Evolutionary conservation across 2,888 invertebrate species (phyloP), one percentile per base, ranked within the genome.

Genomic region (Agrypnus murinus): DNA sequence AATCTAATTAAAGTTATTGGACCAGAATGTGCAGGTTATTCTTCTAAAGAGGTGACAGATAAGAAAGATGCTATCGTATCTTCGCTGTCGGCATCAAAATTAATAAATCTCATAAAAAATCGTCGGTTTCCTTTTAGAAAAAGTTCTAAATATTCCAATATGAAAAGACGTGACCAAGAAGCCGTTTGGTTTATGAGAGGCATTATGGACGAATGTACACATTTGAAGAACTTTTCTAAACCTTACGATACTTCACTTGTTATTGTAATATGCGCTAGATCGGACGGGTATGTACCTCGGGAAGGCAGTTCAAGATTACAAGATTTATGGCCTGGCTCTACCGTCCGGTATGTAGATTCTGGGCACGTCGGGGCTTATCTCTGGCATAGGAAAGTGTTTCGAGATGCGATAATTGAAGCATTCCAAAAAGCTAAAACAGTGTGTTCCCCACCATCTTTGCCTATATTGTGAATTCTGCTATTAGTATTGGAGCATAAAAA

Each of bases 201-300:
- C 0, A 92, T 99, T 77, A 99, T 99, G 99, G 99, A 99, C 82
- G 97, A 99, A 85, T 99, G 97, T 84, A 99, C 99, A 0, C 98
- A 98, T 86, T 87, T 99, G 43, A 95, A 92, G 75, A 97, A 98
- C 86, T 99, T 97, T 82, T 93, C 96, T 1, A 87, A 92, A 12
- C 95, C 95, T 0, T 92, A 92, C 59, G 98, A 99, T 82, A 95
- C 98, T 0, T 92, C 93, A 8, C 87, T 98, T 59, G 94, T 97
- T 69, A 97, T 96, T 73, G 94, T 96, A 14, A 93, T 99, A 0
- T 93, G 94, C 80, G 98, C 98, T 0, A 91, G 92, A 75, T 91
- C 93, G 79, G 97, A 97, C 84, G 95, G 93, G 7, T 95, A 98
- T 86, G 94, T 98, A 9, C 98, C 98, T 0, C 89, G 95, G 31